Conservation (phyloP, 1,140 invertebrate genomes). For the Drosophila kurseongensis region DNA sequence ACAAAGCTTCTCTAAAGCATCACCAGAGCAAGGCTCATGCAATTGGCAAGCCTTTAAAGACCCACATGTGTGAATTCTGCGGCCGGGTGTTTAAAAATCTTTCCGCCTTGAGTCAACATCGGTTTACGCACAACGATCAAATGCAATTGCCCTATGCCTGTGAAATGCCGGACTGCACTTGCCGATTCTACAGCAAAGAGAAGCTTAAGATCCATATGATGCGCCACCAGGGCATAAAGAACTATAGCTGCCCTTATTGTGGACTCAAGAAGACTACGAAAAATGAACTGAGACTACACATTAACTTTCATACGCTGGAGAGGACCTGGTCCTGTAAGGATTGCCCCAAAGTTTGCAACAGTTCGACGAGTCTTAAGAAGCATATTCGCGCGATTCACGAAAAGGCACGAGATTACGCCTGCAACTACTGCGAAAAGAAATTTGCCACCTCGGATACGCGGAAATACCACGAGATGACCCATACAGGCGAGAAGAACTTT, state of each 20-base stretch:
- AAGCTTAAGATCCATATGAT: conserved; percentile 74
- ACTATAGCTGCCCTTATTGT: conserved; percentile 75
- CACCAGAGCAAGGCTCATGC: conserved; percentile 62
- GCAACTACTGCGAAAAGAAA: conserved; percentile 63
- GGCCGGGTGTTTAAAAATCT: conserved; percentile 62
- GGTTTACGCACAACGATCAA: conserved; percentile 59
- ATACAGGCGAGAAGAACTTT: conserved; percentile 85
- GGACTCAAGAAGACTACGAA: conserved; percentile 73
- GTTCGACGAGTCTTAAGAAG: conserved; percentile 68
- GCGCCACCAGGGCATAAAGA: conserved; percentile 78
- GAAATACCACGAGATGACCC: conserved; percentile 81
- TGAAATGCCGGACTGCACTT: conserved; percentile 39
- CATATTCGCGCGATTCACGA: conserved; percentile 73
- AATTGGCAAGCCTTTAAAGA: conserved; percentile 51
- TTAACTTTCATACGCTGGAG: conserved; percentile 78
- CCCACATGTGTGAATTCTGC: conserved; percentile 73
- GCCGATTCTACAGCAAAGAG: conserved; percentile 58
- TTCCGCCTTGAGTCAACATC: conserved; percentile 67
- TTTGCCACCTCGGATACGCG: conserved; percentile 75
- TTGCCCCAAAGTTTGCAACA: conserved; percentile 73
- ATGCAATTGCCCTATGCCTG: conserved; percentile 59
- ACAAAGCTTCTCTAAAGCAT: conserved; percentile 63
- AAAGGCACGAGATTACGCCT: conserved; percentile 60
- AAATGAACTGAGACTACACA: conserved; percentile 73
- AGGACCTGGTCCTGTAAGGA: conserved; percentile 66